A percentile compares a stretch with the other conserved stretches of the same genome.
Conservation (phyloP, 2,888 invertebrate genomes). For the Deroplatys truncata region DNA sequence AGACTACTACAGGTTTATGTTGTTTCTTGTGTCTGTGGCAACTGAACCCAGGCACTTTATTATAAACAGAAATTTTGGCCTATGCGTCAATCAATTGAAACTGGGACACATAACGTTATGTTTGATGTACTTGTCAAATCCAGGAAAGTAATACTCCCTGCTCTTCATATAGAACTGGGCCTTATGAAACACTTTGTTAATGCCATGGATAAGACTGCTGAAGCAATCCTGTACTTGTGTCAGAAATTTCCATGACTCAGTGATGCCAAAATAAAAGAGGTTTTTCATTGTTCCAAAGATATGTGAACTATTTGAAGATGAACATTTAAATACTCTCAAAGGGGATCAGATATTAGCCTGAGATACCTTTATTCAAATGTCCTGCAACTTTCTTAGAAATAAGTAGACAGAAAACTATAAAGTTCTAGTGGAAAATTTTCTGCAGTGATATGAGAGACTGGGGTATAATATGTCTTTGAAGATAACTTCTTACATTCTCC, state of each 20-base stretch:
- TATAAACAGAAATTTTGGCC: not conserved
- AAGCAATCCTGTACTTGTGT: not conserved
- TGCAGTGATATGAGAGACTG: not conserved
- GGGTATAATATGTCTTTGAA: too few species aligned
- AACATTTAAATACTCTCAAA: not conserved
- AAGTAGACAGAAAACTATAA: not conserved
- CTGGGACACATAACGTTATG: not conserved
- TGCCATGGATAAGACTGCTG: not conserved
- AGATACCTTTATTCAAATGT: not conserved
- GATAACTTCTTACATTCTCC: not conserved
- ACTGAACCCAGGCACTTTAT: not conserved
- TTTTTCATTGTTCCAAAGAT: not conserved
- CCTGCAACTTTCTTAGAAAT: too few species aligned
- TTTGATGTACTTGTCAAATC: not conserved
- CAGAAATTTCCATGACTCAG: not conserved
- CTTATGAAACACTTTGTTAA: too few species aligned
- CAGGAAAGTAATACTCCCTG: too few species aligned
- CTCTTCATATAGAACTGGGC: too few species aligned
- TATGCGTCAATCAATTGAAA: not conserved
- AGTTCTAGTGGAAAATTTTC: not conserved
- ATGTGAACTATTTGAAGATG: not conserved
- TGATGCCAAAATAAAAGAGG: not conserved
- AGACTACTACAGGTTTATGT: not conserved
- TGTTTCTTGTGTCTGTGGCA: not conserved
- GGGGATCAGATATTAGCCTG: not conserved